Conservation (phyloP, 2,888 invertebrate genomes). For the Mayetiola destructor region DNA sequence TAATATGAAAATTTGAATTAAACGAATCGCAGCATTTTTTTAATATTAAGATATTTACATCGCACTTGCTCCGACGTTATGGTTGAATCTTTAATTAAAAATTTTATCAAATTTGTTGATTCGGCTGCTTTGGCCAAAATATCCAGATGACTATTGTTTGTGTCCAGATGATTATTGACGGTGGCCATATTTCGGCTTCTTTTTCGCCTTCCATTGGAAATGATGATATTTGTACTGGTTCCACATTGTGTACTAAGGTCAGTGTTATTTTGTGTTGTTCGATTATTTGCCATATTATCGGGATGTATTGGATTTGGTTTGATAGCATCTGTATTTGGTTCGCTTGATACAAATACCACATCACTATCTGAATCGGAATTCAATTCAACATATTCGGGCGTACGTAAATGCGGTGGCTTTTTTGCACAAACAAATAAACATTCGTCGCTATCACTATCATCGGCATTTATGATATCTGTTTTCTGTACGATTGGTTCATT, state of each 20-base stretch:
- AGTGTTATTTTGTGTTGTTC: too few species aligned
- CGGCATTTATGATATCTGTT: neutral
- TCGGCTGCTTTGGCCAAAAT: neutral
- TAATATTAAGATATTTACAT: too few species aligned
- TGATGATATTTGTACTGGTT: slow-evolving; percentile 1
- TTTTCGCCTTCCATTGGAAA: neutral
- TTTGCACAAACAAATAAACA: slow-evolving; percentile 33
- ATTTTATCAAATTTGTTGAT: neutral
- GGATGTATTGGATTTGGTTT: neutral
- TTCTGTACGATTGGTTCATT: too few species aligned
- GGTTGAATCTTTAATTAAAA: too few species aligned
- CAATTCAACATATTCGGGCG: slow-evolving; percentile 32
- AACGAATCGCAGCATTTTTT: too few species aligned
- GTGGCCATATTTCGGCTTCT: neutral
- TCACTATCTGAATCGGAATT: slow-evolving; percentile 32
- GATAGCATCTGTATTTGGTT: neutral
- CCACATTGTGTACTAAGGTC: too few species aligned
- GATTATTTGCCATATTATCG: neutral
- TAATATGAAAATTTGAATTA: neutral
- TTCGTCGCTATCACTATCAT: slow-evolving; percentile 25
- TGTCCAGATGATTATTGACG: neutral
- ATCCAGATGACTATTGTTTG: too few species aligned
- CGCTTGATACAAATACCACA: slow-evolving; percentile 27
- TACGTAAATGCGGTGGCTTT: slow-evolving; percentile 35
- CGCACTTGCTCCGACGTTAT: too few species aligned